These are phyloP conservation scores for Andrena flavipes DNA, from an alignment of 2,888 invertebrate genomes.

Conservation along the genomic window DNA sequence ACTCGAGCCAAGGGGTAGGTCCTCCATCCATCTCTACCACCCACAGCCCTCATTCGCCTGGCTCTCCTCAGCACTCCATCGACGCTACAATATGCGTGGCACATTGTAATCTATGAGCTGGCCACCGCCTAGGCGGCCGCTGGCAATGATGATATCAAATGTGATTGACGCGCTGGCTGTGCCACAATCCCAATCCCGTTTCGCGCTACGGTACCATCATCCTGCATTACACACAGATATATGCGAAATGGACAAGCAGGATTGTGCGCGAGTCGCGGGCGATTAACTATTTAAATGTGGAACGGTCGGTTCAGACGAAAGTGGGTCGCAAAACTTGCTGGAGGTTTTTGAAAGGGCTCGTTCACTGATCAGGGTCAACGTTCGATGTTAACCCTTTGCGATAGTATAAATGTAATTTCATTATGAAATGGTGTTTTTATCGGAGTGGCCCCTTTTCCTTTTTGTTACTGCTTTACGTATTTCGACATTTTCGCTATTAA, in stretches of 20 bases:
- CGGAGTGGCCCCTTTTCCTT: too few species aligned
- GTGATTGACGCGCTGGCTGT: constrained; percentile 72
- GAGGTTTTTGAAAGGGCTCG: not conserved
- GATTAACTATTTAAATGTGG: constrained; percentile 22
- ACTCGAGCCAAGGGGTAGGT: not conserved
- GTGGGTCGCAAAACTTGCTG: not conserved
- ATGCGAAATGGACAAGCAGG: not conserved
- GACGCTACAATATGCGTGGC: constrained; percentile 64
- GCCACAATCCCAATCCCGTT: constrained; percentile 63
- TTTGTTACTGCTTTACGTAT: too few species aligned
- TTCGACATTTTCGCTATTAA: too few species aligned
- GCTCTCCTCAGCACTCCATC: constrained; percentile 52
- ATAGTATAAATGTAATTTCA: too few species aligned
- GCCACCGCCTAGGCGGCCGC: constrained; percentile 48
- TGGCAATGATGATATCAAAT: constrained; percentile 76
- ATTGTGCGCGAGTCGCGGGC: not conserved
- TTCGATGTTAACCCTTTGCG: not conserved
- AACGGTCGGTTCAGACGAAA: not conserved
- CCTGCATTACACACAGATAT: constrained; percentile 17
- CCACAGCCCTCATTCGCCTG: constrained; percentile 2
- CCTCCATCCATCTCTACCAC: constrained; percentile 14
- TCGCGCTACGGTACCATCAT: constrained; percentile 45
- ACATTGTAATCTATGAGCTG: constrained; percentile 71
- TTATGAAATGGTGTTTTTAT: too few species aligned
- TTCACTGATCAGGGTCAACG: not conserved